Percentiles rank a stretch among this genome's conserved stretches.
Conservation (phyloP, 2,888 invertebrate genomes). For the Endotricha flammealis region DNA sequence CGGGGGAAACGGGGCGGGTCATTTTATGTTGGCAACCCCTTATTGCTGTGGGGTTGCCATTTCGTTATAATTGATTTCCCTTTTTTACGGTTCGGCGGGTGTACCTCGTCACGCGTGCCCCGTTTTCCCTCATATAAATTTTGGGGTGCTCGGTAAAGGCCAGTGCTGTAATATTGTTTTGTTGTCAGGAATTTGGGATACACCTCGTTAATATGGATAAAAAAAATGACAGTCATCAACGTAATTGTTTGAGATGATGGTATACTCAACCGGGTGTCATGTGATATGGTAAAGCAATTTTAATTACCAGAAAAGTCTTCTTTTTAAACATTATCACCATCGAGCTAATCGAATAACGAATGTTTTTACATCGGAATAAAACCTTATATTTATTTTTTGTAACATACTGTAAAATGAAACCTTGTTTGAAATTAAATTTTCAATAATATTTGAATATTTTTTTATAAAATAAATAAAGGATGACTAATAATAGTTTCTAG, state of each 20-base stretch:
- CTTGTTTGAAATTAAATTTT: no score
- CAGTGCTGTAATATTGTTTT: slow-evolving; percentile 23
- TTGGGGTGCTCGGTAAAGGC: slow-evolving; percentile 38
- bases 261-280: no score
- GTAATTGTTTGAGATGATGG: neutral
- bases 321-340: no score
- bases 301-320: no score
- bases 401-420: no score
- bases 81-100: slow-evolving; percentile 66
- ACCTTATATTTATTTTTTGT: no score
- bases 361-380: no score
- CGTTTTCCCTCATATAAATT: slow-evolving; percentile 40
- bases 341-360: no score
- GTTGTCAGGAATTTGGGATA: slow-evolving; percentile 12
- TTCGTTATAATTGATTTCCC: slow-evolving; percentile 72
- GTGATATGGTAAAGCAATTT: no score
- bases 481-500: no score
- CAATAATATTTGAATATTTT: no score
- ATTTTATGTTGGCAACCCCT: slow-evolving; percentile 36
- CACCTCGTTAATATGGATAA: slow-evolving; percentile 13
- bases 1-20: slow-evolving; percentile 25
- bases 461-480: no score
- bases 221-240: slow-evolving; percentile 7
- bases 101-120: slow-evolving; percentile 49
- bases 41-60: slow-evolving; percentile 49